phyloP scores from a whole-genome alignment of 2,888 invertebrate species.

The Synanthedon myopaeformis region DNA sequence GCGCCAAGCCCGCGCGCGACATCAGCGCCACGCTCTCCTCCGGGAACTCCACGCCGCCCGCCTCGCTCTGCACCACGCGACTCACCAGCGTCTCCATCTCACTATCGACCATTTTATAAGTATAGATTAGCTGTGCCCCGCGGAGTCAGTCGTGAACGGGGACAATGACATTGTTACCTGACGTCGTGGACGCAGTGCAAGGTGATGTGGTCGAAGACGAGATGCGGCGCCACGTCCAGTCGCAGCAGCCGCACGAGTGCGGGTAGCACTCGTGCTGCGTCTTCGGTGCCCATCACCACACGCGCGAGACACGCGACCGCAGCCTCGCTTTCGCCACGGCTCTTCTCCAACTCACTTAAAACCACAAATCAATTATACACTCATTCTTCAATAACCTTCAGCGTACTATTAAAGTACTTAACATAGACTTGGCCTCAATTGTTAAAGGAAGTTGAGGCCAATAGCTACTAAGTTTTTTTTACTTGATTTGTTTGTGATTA shows the following conservation, averaged over 20 bases:
- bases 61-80: conserved; percentile 36
- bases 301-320: conserved; percentile 11
- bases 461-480: too few species aligned
- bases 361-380: neutral
- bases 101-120: conserved; percentile 15
- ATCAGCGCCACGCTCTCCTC: conserved; percentile 20
- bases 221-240: conserved; percentile 13
- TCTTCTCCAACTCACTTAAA: conserved; percentile 41
- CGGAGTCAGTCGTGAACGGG: conserved; percentile 1
- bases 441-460: too few species aligned
- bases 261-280: conserved; percentile 15
- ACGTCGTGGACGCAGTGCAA: neutral
- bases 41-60: conserved; percentile 35
- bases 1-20: conserved; percentile 22
- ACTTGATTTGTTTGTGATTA: too few species aligned
- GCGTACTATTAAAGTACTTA: too few species aligned
- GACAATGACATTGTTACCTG: neutral
- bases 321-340: conserved; percentile 27
- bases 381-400: too few species aligned
- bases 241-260: conserved; percentile 35
- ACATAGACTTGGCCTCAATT: too few species aligned
- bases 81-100: conserved; percentile 27
- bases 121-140: too few species aligned
- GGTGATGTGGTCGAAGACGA: conserved; percentile 1
- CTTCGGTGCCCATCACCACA: conserved; percentile 11